phyloP scores from a whole-genome alignment of 2,797 vertebrate genomes.

The Falco columbarius region DNA sequence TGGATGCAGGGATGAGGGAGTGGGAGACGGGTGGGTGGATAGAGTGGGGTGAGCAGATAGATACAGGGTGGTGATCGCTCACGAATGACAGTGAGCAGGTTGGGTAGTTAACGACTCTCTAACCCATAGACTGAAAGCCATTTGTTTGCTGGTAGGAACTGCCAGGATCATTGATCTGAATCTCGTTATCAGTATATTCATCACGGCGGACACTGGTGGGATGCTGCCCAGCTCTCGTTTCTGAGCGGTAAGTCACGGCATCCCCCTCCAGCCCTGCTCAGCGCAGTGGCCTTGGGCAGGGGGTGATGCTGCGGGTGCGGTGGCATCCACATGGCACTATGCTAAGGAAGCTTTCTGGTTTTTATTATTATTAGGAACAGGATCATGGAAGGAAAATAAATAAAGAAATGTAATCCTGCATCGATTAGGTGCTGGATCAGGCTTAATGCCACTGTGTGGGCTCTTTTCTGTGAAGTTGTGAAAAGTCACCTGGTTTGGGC shows the following conservation, averaged over 20 bases:
- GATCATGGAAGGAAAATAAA: background rate
- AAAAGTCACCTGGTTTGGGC: background rate
- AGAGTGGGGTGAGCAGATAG: background rate
- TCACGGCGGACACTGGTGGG: background rate
- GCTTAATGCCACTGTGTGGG: background rate
- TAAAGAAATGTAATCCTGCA: slow-evolving; percentile 18
- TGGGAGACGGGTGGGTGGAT: background rate
- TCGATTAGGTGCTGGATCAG: background rate
- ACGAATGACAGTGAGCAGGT: background rate
- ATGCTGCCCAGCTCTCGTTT: background rate
- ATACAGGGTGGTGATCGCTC: background rate
- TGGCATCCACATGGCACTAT: background rate
- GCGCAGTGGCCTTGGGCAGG: background rate
- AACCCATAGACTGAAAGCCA: background rate
- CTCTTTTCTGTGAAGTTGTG: background rate
- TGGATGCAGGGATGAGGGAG: background rate
- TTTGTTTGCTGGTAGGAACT: slow-evolving; percentile 9
- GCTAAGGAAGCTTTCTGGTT: background rate
- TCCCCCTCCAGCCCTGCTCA: background rate
- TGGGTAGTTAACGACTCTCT: background rate
- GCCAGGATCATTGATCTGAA: background rate
- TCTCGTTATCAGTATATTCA: slow-evolving; percentile 46
- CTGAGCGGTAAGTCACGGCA: background rate
- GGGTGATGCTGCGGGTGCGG: background rate
- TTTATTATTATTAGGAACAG: background rate